Percentiles rank a stretch among this genome's conserved stretches.
Evolutionary conservation across 2,113 vertebrate genomes (phyloP).

Genomic region (Cyphomyrus plagiostoma): DNA sequence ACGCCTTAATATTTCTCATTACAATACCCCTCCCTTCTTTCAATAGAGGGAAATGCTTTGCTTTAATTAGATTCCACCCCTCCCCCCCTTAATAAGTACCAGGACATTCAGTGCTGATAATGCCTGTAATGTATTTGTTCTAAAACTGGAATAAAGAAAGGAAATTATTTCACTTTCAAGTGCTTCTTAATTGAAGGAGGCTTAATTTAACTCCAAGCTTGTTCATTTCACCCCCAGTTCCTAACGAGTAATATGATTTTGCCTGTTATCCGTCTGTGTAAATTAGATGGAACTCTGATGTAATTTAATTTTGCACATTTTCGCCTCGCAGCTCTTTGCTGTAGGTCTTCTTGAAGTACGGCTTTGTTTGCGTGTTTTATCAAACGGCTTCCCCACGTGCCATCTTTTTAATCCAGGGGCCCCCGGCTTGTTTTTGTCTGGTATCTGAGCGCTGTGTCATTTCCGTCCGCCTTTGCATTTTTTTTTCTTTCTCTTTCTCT

Average conservation of each 20-base stretch:
- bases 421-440: neutral
- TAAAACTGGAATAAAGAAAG: constrained; percentile 44
- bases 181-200: constrained; percentile 47
- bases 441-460: neutral
- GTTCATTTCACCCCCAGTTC: constrained; percentile 30
- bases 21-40: constrained; percentile 51
- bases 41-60: constrained; percentile 23
- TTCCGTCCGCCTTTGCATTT: neutral
- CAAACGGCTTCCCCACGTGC: neutral
- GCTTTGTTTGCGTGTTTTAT: neutral
- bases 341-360: constrained; percentile 2
- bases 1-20: constrained; percentile 60
- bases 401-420: neutral
- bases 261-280: constrained; percentile 12
- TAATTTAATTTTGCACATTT: constrained; percentile 14
- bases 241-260: constrained; percentile 37
- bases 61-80: constrained; percentile 53
- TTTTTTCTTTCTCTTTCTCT: neutral
- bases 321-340: neutral
- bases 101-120: constrained; percentile 51
- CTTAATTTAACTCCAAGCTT: constrained; percentile 47
- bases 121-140: constrained; percentile 61
- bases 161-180: constrained; percentile 47
- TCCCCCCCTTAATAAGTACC: constrained; percentile 43
- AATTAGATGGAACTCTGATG: constrained; percentile 15